These are phyloP conservation scores for Sebastes taczanowskii DNA, from an alignment of 2,797 vertebrate genomes.

Conservation along the genomic window DNA sequence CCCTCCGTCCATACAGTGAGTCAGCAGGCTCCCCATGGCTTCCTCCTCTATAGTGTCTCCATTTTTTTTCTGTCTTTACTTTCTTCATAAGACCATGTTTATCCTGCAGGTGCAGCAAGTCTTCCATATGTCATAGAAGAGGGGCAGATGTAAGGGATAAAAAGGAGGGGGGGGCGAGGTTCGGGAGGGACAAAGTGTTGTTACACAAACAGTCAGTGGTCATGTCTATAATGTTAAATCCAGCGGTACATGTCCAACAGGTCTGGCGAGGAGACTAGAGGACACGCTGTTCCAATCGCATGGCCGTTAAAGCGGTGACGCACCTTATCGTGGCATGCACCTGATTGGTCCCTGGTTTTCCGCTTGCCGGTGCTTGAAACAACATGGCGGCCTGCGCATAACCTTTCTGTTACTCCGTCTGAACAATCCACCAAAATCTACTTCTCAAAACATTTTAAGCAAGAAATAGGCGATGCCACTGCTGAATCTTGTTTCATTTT, in stretches of 20 bases:
- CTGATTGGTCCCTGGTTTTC: neutral
- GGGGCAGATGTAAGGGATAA: slow-evolving; percentile 22
- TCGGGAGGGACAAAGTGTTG: slow-evolving; percentile 9
- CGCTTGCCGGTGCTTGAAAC: neutral
- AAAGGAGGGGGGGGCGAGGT: slow-evolving; percentile 2
- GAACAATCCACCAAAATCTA: neutral
- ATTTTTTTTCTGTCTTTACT: neutral
- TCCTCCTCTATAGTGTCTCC: slow-evolving; percentile 11
- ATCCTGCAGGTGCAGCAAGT: slow-evolving; percentile 33
- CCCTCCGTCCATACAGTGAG: slow-evolving; percentile 33
- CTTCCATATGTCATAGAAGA: slow-evolving; percentile 36
- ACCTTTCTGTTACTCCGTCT: neutral
- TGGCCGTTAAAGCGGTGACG: too few relatives aligned
- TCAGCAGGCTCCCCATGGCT: slow-evolving; percentile 27
- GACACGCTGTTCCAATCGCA: too few relatives aligned
- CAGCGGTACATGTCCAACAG: neutral
- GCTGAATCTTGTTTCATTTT: neutral
- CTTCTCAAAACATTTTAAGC: neutral
- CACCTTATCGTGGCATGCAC: neutral
- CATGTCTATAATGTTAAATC: neutral
- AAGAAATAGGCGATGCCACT: neutral
- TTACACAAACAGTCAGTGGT: neutral
- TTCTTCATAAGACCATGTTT: slow-evolving; percentile 38
- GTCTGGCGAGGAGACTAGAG: neutral
- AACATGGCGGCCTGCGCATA: neutral